phyloP scores from a whole-genome alignment of 2,888 invertebrate species.

The Sphaerophoria taeniata region DNA sequence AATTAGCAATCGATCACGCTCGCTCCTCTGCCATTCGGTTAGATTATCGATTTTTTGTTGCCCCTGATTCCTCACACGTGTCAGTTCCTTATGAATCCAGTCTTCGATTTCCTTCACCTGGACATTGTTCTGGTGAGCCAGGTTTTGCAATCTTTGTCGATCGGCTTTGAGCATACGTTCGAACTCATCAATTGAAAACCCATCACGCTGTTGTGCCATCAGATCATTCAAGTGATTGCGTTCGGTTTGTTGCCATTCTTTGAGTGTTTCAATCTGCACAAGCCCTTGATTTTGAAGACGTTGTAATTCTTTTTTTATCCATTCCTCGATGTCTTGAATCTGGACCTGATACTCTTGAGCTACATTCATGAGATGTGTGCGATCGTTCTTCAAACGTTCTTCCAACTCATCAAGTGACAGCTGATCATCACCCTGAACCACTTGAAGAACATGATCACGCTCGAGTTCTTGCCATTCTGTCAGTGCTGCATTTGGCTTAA shows the following conservation, averaged over 20 bases:
- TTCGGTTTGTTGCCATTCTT: constrained; percentile 80
- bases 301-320: constrained; percentile 80
- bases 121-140: constrained; percentile 81
- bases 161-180: constrained; percentile 78
- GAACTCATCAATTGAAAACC: constrained; percentile 80
- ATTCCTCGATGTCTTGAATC: constrained; percentile 80
- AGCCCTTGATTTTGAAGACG: constrained; percentile 80
- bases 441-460: constrained; percentile 79
- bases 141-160: constrained; percentile 80
- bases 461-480: constrained; percentile 81
- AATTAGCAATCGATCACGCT: constrained; percentile 78
- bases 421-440: constrained; percentile 79
- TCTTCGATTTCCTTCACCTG: constrained; percentile 81
- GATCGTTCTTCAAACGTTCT: constrained; percentile 79
- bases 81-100: constrained; percentile 80
- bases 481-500: constrained; percentile 79
- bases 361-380: constrained; percentile 78
- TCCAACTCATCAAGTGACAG: constrained; percentile 81
- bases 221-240: constrained; percentile 78
- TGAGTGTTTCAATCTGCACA: constrained; percentile 80
- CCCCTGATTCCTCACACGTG: constrained; percentile 78
- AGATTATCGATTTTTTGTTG: constrained; percentile 79
- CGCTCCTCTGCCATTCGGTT: constrained; percentile 80
- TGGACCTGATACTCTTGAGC: constrained; percentile 81
- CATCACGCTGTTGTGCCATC: constrained; percentile 78